Percentiles rank a stretch among this genome's conserved stretches.
These are phyloP conservation scores for Campoletis sonorensis DNA, from an alignment of 1,140 invertebrate genomes.

Conservation along the genomic window DNA sequence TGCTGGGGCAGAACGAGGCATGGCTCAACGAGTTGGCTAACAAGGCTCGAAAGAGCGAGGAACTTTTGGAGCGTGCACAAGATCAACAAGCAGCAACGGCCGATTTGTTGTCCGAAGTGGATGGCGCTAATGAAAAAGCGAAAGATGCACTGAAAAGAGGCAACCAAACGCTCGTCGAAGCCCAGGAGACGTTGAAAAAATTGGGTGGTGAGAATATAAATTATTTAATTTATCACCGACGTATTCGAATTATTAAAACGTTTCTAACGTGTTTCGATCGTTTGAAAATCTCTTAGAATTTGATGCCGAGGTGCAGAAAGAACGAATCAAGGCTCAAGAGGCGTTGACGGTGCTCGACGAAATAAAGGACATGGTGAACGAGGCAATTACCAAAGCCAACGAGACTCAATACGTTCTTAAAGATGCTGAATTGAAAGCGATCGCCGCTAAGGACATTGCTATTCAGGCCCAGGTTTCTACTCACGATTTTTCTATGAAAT, in stretches of 20 bases:
- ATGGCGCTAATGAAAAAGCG: conserved; percentile 84
- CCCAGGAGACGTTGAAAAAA: conserved; percentile 89
- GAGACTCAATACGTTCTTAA: conserved; percentile 84
- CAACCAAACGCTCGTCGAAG: conserved; percentile 90
- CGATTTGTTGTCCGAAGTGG: conserved; percentile 83
- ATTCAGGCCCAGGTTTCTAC: conserved; percentile 85
- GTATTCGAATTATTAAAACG: background rate
- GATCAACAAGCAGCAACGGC: conserved; percentile 81
- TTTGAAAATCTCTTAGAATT: conserved; percentile 82
- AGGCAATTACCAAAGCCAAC: conserved; percentile 80
- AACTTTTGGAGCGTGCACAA: conserved; percentile 76
- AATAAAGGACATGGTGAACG: conserved; percentile 77
- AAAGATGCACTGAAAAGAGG: conserved; percentile 88
- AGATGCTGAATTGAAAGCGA: conserved; percentile 87
- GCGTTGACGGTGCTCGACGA: conserved; percentile 80
- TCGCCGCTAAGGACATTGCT: conserved; percentile 85
- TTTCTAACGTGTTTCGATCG: background rate
- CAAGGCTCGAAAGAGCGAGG: conserved; percentile 74
- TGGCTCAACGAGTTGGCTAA: conserved; percentile 81
- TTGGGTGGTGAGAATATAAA: conserved; percentile 81
- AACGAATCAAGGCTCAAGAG: conserved; percentile 81
- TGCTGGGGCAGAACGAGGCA: conserved; percentile 79
- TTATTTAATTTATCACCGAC: conserved; percentile 28
- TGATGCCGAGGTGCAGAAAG: conserved; percentile 91
- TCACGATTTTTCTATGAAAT: background rate